A percentile compares a stretch with the other conserved stretches of the same genome.
Evolutionary conservation across 2,113 vertebrate species (phyloP).

Genomic region (Narcine bancroftii): DNA sequence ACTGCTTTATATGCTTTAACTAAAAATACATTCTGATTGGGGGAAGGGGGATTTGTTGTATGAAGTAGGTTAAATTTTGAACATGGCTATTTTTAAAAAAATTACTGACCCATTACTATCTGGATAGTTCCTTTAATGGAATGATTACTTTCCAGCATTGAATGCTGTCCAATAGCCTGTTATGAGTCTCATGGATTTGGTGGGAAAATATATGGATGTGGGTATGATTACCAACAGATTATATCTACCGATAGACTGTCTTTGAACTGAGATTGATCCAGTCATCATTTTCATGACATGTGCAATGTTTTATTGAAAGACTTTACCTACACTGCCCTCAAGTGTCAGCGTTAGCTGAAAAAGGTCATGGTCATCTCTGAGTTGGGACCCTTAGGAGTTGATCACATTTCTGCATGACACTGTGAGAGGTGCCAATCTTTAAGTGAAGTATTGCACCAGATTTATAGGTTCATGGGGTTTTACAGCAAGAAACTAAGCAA

Average conservation of each 20-base stretch:
- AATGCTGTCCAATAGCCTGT: constrained; percentile 18
- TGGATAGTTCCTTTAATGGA: background rate
- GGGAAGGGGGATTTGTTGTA: too few species aligned
- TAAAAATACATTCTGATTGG: background rate
- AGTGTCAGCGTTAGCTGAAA: background rate
- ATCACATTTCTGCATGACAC: background rate
- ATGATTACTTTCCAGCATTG: background rate
- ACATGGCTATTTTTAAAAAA: constrained; percentile 26
- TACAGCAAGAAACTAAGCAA: too few species aligned
- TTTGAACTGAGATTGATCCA: background rate
- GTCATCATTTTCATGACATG: background rate
- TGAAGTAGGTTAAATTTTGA: background rate
- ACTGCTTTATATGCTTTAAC: background rate
- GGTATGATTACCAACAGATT: constrained; percentile 7
- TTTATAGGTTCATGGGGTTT: too few species aligned
- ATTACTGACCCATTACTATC: constrained; percentile 25
- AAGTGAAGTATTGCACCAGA: background rate
- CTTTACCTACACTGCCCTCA: background rate
- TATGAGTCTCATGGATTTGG: background rate
- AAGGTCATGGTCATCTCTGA: too few species aligned
- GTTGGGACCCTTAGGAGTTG: background rate
- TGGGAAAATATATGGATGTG: constrained; percentile 29
- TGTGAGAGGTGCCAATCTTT: background rate
- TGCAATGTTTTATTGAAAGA: background rate
- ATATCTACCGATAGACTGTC: background rate